phyloP scores from a whole-genome alignment of 2,113 vertebrate genomes.

The Dipodomys ordii region DNA sequence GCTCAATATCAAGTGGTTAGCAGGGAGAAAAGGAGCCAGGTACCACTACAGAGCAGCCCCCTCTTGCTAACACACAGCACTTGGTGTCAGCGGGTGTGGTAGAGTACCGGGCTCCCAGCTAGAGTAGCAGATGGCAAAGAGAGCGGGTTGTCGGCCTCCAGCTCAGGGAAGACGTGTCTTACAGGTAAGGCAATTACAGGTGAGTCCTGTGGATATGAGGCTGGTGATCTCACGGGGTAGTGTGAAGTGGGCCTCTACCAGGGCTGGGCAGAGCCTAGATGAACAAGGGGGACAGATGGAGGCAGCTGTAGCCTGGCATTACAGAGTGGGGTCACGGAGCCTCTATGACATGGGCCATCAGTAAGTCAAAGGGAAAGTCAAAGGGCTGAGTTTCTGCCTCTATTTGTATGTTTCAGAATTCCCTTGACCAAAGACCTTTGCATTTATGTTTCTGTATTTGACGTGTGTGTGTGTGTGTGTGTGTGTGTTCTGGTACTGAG shows the following conservation, averaged over 20 bases:
- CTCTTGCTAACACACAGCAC: too few relatives aligned
- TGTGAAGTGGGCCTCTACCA: accelerated
- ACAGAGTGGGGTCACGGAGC: accelerated
- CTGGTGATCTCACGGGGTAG: neutral
- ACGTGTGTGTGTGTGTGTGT: neutral
- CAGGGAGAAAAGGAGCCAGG: neutral
- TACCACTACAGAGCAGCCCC: neutral
- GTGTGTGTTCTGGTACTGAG: too few relatives aligned
- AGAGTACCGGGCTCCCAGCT: neutral
- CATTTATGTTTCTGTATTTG: neutral
- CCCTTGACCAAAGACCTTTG: neutral
- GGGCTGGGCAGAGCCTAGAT: neutral
- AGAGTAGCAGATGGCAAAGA: neutral
- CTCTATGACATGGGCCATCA: neutral
- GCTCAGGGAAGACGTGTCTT: neutral
- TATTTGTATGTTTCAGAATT: neutral
- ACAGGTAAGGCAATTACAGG: accelerated
- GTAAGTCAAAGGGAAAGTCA: neutral
- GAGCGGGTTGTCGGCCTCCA: neutral
- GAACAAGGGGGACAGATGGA: neutral
- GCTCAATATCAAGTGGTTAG: neutral
- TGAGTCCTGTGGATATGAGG: accelerated
- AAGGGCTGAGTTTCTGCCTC: neutral
- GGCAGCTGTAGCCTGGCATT: too few relatives aligned
- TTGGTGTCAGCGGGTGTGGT: neutral